Base-by-base conservation (phyloP, 2,113 vertebrate species). In the Agapornis roseicollis region DNA sequence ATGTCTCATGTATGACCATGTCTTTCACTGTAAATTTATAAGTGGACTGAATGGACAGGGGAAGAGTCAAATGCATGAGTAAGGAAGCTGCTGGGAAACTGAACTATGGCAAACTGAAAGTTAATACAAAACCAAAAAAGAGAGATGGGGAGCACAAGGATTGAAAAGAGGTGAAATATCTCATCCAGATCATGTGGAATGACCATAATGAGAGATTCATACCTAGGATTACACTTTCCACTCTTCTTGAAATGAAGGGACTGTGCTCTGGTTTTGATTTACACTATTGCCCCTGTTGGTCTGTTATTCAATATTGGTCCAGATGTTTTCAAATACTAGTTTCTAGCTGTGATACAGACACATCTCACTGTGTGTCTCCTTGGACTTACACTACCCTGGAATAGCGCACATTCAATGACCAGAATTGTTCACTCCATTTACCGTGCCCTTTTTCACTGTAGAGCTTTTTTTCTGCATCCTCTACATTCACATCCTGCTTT, bases 401-500 rank as follows among this genome's bases (percentile, higher is more conserved):
- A 68, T 2, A 2, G 28, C 60, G 77, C 18, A 60, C 0, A 22
- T 46, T 77, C 13, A 33, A 31, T 17, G 9, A 55, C 15, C 27
- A 93, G 65, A 60, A 41, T 17, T 47, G 22, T 41, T 9, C 16
- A 47, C 14, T n/a, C 19, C 5, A 25, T 87, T 80, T 47, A 41
- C 17, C 12, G 71, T 80, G 11, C 7, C 20, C 11, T 91, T 80
- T 60, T 92, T 68, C 15, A 17, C 44, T 37, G 13, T 8, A 52
- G 52, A 47, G 18, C 10, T 23, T 47, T 90, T 64, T 33, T 31
- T 91, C 50, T 90, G 9, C 24, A 60, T 39, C 27, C 20, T 29
- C 73, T 84, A 6, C 29, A 53, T 78, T 93, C 60, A 80, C 60
- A 91, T 93, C 46, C 85, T 91, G 85, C 71, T 94, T 89, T 95